Evolutionary conservation across 1,140 invertebrate genomes (phyloP).

Genomic region (Bombus breviceps): DNA sequence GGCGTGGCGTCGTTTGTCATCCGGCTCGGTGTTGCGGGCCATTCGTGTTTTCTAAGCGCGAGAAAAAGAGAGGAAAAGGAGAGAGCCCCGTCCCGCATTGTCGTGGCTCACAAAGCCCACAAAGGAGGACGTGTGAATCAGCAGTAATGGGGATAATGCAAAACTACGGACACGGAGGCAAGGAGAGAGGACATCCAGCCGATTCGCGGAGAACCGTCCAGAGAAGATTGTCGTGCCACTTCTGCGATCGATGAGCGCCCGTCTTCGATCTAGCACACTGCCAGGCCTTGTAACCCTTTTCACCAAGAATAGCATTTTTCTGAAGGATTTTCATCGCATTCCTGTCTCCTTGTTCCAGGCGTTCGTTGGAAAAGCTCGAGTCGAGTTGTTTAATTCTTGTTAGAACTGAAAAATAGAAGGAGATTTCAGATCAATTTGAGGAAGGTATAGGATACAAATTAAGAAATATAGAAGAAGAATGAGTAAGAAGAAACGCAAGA

Average conservation of each 20-base stretch:
- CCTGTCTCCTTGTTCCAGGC: neutral
- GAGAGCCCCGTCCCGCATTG: constrained; percentile 70
- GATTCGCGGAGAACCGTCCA: constrained; percentile 35
- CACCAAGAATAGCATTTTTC: neutral
- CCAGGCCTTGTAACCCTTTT: constrained; percentile 32
- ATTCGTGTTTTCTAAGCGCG: constrained; percentile 67
- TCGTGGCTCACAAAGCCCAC: constrained; percentile 76
- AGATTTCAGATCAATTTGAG: neutral
- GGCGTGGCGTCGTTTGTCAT: constrained; percentile 73
- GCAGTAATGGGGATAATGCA: constrained; percentile 81
- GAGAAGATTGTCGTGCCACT: constrained; percentile 44
- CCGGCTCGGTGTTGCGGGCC: constrained; percentile 65
- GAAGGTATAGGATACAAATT: neutral
- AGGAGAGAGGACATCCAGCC: constrained; percentile 26
- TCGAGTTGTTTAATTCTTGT: neutral
- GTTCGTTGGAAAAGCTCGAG: too few relatives aligned
- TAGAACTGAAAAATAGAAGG: neutral
- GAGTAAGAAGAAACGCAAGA: too few relatives aligned
- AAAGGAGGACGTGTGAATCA: constrained; percentile 81
- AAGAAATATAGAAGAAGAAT: neutral
- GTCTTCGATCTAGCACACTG: neutral
- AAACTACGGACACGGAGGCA: constrained; percentile 67
- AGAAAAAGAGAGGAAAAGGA: constrained; percentile 60
- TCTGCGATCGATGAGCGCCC: constrained; percentile 32
- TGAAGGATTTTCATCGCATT: neutral